These are phyloP conservation scores for Bovichtus diacanthus DNA, from an alignment of 2,797 vertebrate species.

Conservation along the genomic window DNA sequence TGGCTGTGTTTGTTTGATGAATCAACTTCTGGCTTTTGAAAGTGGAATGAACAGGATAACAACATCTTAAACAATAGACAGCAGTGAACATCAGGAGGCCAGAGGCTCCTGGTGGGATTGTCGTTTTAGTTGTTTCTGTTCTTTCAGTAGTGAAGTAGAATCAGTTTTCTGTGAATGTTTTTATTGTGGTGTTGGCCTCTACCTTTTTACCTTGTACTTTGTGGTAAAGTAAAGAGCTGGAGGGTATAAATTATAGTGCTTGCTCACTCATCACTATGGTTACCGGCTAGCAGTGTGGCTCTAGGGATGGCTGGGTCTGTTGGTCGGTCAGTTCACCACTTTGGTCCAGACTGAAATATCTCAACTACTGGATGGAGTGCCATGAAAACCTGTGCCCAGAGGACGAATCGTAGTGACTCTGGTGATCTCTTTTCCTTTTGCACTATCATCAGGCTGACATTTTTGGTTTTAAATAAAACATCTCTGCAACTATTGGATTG, in stretches of 20 bases:
- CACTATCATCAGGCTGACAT: not conserved
- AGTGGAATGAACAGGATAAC: not conserved
- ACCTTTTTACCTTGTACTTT: not conserved
- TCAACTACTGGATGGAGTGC: not conserved
- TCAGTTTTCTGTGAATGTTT: not conserved
- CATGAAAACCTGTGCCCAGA: not conserved
- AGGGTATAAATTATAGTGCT: not conserved
- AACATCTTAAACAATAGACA: not conserved
- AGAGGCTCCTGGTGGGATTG: not conserved
- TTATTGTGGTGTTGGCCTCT: not conserved
- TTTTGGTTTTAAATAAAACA: not conserved
- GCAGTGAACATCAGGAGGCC: not conserved
- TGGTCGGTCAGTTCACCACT: not conserved
- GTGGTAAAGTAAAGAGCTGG: not conserved
- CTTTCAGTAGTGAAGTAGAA: not conserved
- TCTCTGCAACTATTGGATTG: not conserved
- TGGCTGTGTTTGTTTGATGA: not conserved
- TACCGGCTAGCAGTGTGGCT: not conserved
- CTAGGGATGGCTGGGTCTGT: not conserved
- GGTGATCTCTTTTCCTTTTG: not conserved
- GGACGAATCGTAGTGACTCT: no score
- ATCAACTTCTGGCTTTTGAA: not conserved
- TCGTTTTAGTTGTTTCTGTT: slow-evolving; percentile 3
- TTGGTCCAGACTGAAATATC: not conserved
- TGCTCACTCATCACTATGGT: not conserved